Evolutionary conservation across 2,113 vertebrate genomes (phyloP).

Genomic region (Rhea pennata): DNA sequence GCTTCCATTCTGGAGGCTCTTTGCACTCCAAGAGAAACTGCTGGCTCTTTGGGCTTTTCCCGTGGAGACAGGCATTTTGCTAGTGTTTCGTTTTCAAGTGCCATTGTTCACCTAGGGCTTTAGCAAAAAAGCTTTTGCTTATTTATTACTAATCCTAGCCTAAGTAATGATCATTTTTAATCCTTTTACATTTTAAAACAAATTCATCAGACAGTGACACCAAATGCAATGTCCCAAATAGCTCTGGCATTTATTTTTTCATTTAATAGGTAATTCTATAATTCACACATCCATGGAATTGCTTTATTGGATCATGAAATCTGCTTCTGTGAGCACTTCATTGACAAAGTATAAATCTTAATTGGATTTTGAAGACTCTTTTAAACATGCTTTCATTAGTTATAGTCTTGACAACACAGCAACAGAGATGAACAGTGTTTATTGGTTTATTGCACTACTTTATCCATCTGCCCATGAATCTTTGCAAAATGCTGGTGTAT

Average conservation of each 20-base stretch:
- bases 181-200: slow-evolving; percentile 66
- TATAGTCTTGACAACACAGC: slow-evolving; percentile 34
- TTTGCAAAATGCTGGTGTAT: background rate
- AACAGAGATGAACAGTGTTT: slow-evolving; percentile 13
- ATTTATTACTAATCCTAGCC: slow-evolving; percentile 72
- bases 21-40: slow-evolving; percentile 70
- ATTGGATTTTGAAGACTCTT: slow-evolving; percentile 13
- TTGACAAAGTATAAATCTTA: slow-evolving; percentile 54
- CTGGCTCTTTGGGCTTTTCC: slow-evolving; percentile 60
- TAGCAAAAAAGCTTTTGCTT: slow-evolving; percentile 67
- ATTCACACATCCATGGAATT: slow-evolving; percentile 30
- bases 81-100: slow-evolving; percentile 76
- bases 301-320: slow-evolving; percentile 51
- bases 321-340: slow-evolving; percentile 38
- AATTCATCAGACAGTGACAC: slow-evolving; percentile 65
- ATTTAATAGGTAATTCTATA: slow-evolving; percentile 58
- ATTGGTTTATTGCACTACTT: slow-evolving; percentile 24
- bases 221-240: slow-evolving; percentile 29
- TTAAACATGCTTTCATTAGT: slow-evolving; percentile 13
- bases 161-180: slow-evolving; percentile 71
- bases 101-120: slow-evolving; percentile 76
- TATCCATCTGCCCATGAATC: background rate
- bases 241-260: slow-evolving; percentile 46
- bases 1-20: slow-evolving; percentile 36
- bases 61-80: slow-evolving; percentile 77